A percentile compares a stretch with the other conserved stretches of the same genome.
phyloP scores from a whole-genome alignment of 1,140 invertebrate species.

The Drosophila oshimai region DNA sequence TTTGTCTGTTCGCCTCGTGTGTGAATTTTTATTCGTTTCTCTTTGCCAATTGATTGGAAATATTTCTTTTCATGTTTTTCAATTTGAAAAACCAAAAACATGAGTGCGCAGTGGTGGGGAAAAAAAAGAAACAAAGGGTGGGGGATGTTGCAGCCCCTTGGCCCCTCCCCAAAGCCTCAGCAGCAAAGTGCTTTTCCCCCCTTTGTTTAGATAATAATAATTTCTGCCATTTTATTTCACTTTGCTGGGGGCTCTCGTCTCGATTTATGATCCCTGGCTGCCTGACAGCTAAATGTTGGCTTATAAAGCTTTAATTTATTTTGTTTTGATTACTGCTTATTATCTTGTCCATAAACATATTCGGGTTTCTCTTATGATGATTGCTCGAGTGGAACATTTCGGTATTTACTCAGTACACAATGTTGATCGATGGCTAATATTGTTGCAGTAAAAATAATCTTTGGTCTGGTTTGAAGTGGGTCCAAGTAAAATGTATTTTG shows the following conservation, averaged over 20 bases:
- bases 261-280: conserved; percentile 62
- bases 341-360: conserved; percentile 57
- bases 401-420: background rate
- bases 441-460: background rate
- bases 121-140: conserved; percentile 33
- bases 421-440: background rate
- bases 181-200: conserved; percentile 44
- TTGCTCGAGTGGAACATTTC: conserved; percentile 3
- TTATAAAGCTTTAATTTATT: conserved; percentile 77
- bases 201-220: conserved; percentile 74
- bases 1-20: conserved; percentile 17
- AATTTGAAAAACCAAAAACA: conserved; percentile 58
- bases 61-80: conserved; percentile 79
- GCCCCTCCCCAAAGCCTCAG: background rate
- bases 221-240: conserved; percentile 63
- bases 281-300: conserved; percentile 68
- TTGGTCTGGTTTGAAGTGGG: background rate
- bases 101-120: conserved; percentile 12
- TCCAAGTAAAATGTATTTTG: background rate
- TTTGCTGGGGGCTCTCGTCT: conserved; percentile 15
- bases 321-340: conserved; percentile 73
- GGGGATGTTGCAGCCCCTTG: background rate
- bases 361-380: conserved; percentile 30
- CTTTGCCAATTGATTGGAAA: conserved; percentile 79
- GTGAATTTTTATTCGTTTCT: conserved; percentile 76